Base-by-base conservation (phyloP, 2,888 invertebrate species). In the Tholera decimalis region DNA sequence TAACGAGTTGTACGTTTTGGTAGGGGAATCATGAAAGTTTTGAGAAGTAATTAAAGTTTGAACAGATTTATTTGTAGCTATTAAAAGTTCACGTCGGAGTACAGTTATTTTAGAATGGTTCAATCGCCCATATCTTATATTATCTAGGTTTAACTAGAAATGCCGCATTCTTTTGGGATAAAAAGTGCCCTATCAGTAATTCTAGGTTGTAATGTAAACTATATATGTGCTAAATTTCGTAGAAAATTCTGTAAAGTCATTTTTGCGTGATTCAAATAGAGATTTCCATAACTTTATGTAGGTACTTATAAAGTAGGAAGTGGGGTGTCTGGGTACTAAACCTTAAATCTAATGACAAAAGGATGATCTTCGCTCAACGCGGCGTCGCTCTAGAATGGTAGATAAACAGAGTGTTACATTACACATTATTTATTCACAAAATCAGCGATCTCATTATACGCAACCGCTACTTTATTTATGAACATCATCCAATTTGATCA, bases 401-500 rank as follows among this genome's bases (percentile, higher is more conserved):
- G 0, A 2, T 26, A 33, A 11, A 37, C 7, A 15, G 15, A 24
- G 22, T 46, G 50, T 35, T 46, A 39, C 8, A 58, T 71, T 46
- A 28, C 22, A 8, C 26, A 43, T 54, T 73, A 69, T 53, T 44
- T 58, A 77, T 41, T 56, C 41, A 56, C 46, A 63, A 82, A 62
- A 76, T 79, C 80, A 44, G 50, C 39, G 57, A 37, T 33, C 39
- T 28, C 37, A 51, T 62, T 67, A 50, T 50, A 65, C 51, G 56
- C 15, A 60, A 59, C 60, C 65, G 39, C 46, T 57, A 39, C 47
- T 62, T 71, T 68, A 77, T 82, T 82, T 79, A 80, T 77, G 61
- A 74, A 64, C 54, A 77, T 77, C 58, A 74, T 67, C 65, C 67
- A 70, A 77, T 82, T 82, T 82, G 69, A 77, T 66, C 73, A 75